Percentiles rank a stretch among this genome's conserved stretches.
Evolutionary conservation across 2,888 invertebrate genomes (phyloP).

Genomic region (Hyalella azteca): DNA sequence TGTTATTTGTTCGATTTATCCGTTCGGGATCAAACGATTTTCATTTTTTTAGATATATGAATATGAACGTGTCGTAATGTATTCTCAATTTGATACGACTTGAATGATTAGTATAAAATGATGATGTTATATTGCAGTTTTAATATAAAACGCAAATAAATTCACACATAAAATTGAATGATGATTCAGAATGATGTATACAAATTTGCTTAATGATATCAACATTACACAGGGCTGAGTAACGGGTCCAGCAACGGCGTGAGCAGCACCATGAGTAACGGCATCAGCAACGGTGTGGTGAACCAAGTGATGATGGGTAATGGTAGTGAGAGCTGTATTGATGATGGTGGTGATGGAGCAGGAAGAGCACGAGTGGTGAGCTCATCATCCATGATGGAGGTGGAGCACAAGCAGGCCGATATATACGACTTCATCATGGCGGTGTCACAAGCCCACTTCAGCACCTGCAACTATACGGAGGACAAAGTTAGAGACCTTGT

Average conservation of each 20-base stretch:
- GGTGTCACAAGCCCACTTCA: constrained; percentile 76
- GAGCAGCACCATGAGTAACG: constrained; percentile 18
- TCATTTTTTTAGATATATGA: no score
- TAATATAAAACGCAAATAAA: no score
- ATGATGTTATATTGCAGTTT: no score
- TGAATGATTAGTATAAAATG: no score
- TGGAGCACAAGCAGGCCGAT: constrained; percentile 64
- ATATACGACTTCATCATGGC: constrained; percentile 66
- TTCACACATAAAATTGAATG: no score
- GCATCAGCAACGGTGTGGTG: constrained; percentile 26
- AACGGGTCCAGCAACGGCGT: constrained; percentile 6
- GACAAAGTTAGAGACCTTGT: constrained; percentile 76
- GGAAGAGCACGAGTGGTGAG: neutral
- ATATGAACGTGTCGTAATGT: no score
- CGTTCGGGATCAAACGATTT: no score
- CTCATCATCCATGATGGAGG: constrained; percentile 35
- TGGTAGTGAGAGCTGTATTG: constrained; percentile 44
- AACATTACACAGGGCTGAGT: neutral
- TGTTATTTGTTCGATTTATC: no score
- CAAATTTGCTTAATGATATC: no score
- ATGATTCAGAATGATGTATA: no score
- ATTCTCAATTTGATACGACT: no score
- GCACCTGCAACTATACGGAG: constrained; percentile 86
- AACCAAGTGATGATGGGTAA: constrained; percentile 38
- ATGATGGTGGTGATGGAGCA: constrained; percentile 52